phyloP scores from a whole-genome alignment of 2,888 invertebrate species.

The Blastobasis adustella region DNA sequence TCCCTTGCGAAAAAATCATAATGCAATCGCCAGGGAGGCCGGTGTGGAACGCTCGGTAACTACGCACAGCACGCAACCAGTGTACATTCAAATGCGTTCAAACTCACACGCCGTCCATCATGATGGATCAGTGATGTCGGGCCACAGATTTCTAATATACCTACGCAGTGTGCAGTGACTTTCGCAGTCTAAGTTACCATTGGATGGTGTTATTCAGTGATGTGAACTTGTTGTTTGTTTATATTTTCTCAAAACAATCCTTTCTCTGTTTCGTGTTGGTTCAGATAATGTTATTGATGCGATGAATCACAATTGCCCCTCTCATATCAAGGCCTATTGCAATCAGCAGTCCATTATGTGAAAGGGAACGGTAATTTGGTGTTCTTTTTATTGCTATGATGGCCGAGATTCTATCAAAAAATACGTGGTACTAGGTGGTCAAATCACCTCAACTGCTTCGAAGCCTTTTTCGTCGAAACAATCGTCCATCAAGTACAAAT shows the following conservation, averaged over 20 bases:
- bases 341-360: constrained; percentile 10
- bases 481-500: constrained; percentile 63
- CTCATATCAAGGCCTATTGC: constrained; percentile 9
- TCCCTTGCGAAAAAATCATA: constrained; percentile 74
- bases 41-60: constrained; percentile 68
- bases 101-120: constrained; percentile 72
- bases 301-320: constrained; percentile 11
- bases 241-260: too few species aligned
- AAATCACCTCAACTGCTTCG: constrained; percentile 35
- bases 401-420: constrained; percentile 26
- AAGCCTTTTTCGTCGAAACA: constrained; percentile 55
- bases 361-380: constrained; percentile 8
- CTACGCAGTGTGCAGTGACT: too few species aligned
- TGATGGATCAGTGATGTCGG: constrained; percentile 65
- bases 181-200: constrained; percentile 50
- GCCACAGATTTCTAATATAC: constrained; percentile 51
- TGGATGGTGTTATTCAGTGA: constrained; percentile 63
- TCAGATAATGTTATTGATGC: constrained; percentile 6
- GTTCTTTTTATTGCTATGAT: constrained; percentile 19
- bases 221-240: constrained; percentile 43
- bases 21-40: constrained; percentile 73
- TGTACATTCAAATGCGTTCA: constrained; percentile 70
- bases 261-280: too few species aligned
- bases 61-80: constrained; percentile 66
- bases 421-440: constrained; percentile 25